phyloP scores from a whole-genome alignment of 2,797 vertebrate genomes.

The Anolis apletophallus region DNA sequence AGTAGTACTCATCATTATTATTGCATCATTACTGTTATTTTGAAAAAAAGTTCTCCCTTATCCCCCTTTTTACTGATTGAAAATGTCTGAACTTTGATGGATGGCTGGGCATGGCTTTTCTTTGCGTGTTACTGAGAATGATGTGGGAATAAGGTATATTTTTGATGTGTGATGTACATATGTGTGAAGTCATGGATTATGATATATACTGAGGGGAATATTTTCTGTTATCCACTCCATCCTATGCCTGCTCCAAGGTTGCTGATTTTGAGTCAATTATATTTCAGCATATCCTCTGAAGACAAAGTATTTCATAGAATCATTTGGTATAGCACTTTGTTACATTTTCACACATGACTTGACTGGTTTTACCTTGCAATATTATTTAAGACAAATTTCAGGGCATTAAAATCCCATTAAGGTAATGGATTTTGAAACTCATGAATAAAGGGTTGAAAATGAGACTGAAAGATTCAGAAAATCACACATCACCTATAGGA shows the following conservation, averaged over 20 bases:
- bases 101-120: too few species aligned
- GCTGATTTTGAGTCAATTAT: background rate
- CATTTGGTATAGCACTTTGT: background rate
- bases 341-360: slow-evolving; percentile 18
- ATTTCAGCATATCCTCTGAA: background rate
- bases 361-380: slow-evolving; percentile 1
- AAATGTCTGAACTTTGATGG: too few species aligned
- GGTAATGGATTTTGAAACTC: slow-evolving; percentile 13
- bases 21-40: too few species aligned
- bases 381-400: slow-evolving; percentile 24
- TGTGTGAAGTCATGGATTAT: background rate
- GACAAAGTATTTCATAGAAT: background rate
- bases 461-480: background rate
- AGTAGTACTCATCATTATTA: too few species aligned
- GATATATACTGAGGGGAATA: background rate
- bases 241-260: too few species aligned
- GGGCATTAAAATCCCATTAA: slow-evolving; percentile 9
- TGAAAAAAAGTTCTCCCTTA: too few species aligned
- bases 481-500: background rate
- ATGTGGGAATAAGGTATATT: background rate
- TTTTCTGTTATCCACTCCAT: background rate
- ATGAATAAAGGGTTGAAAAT: background rate
- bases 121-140: background rate
- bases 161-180: background rate
- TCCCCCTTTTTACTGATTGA: too few species aligned